Evolutionary conservation across 2,797 vertebrate species (phyloP), one percentile per base, ranked within the genome.

Genomic region (Miichthys miiuy): DNA sequence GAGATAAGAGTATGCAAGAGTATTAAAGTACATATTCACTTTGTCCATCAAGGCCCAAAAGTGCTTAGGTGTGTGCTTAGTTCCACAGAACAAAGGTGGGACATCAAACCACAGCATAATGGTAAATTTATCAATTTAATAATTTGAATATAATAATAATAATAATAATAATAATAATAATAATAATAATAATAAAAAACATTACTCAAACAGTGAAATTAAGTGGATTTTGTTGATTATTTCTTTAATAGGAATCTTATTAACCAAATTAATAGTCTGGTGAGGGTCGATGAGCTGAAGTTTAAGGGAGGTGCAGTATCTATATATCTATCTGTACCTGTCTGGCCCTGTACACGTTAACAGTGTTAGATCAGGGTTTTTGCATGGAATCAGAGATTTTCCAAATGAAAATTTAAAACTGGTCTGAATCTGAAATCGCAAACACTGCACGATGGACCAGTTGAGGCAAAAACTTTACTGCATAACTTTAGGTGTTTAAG

Each of bases 1-100:
- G 81, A 89, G 85, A 92, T 90, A 88, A 90, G 78, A 91, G 84
- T 76, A 75, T 87, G 84, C 83, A 72, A 78, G 75, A 91, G 84
- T 68, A 89, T 86, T 84, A 89, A 90, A 92, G 85, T 92, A 85
- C 78, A 87, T 81, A 91, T 92, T 92, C 88, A 92, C 87, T 90
- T 89, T 89, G 86, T 92, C 89, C 88, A 89, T 91, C 89, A 93
- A 73, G 84, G 70, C 78, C 80, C 66, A 6, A 42, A 30, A 77
- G 62, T 72, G 69, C 67, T 77, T 21, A 58, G 41, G 67, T 77
- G 80, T 69, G 70, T 73, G 25, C 10, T 21, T 23, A 75, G 65
- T 68, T 72, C 66, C 18, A 52, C 60, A 50, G 54, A 65, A 50
- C 23, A 56, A 47, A 77, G 57, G 30, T n/a, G 12, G 12, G 34